A percentile compares a stretch with the other conserved stretches of the same genome.
phyloP scores from a whole-genome alignment of 2,113 vertebrate species.

The Myrmecophaga tridactyla region DNA sequence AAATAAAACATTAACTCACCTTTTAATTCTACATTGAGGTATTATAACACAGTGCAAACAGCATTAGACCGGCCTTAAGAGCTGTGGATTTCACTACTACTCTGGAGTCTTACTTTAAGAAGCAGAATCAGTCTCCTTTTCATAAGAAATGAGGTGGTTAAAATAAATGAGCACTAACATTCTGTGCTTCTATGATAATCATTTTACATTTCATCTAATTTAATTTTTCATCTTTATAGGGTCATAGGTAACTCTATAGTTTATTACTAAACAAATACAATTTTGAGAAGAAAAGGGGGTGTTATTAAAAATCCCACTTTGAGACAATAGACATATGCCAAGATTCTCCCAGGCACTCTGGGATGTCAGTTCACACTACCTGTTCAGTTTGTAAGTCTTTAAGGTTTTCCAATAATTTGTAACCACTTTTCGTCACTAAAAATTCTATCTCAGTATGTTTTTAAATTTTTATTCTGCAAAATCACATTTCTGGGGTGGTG shows the following conservation, averaged over 20 bases:
- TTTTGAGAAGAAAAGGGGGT: not conserved
- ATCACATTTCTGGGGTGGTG: not conserved
- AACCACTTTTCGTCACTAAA: not conserved
- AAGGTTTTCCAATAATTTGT: not conserved
- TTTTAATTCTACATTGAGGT: not conserved
- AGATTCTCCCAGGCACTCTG: not conserved
- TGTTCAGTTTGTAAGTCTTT: not conserved
- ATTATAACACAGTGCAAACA: not conserved
- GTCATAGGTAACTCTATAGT: not conserved
- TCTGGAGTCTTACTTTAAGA: not conserved
- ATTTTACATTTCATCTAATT: not conserved
- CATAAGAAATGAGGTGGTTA: not conserved
- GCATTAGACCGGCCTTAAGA: not conserved
- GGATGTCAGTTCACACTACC: accelerated
- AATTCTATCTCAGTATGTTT: not conserved
- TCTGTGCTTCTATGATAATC: not conserved
- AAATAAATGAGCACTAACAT: not conserved
- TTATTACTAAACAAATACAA: not conserved
- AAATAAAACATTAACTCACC: not conserved
- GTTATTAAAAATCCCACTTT: not conserved
- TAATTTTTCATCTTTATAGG: not conserved
- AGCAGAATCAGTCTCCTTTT: not conserved
- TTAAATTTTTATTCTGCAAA: not conserved
- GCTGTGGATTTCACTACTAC: not conserved
- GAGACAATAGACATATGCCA: not conserved